A percentile compares a stretch with the other conserved stretches of the same genome.
Conservation (phyloP, 2,797 vertebrate species). For the Xenentodon cancila region DNA sequence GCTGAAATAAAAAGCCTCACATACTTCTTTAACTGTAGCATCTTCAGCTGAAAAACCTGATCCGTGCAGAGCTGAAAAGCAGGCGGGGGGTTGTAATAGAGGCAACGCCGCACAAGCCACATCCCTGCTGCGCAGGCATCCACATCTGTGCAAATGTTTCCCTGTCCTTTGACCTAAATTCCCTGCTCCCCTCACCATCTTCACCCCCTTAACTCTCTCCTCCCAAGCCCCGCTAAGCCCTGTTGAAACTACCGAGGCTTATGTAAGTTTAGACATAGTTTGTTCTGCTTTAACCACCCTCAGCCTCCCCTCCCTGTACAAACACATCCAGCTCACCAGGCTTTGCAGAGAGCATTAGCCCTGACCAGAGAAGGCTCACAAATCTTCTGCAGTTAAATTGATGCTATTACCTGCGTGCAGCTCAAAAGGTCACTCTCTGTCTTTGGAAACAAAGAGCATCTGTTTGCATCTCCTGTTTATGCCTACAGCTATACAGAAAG, state of each 20-base stretch:
- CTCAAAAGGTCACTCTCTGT: conserved; percentile 65
- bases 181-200: conserved; percentile 13
- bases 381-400: conserved; percentile 56
- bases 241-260: conserved; percentile 32
- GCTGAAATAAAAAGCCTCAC: not conserved
- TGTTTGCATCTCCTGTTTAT: conserved; percentile 54
- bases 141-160: conserved; percentile 72
- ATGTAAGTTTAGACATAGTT: conserved; percentile 53
- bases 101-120: not conserved
- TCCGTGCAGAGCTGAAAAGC: not conserved
- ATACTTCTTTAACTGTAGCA: not conserved
- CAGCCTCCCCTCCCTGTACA: conserved; percentile 4
- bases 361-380: conserved; percentile 35
- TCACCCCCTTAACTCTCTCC: conserved; percentile 1
- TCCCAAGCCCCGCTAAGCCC: conserved; percentile 37
- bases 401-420: conserved; percentile 66
- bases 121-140: conserved; percentile 10
- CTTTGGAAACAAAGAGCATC: conserved; percentile 63
- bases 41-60: not conserved
- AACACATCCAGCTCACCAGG: conserved; percentile 24
- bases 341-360: conserved; percentile 37
- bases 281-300: conserved; percentile 34
- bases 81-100: not conserved
- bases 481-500: conserved; percentile 44
- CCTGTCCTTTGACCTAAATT: conserved; percentile 30